Evolutionary conservation across 2,797 vertebrate genomes (phyloP), one percentile per base, ranked within the genome.

Genomic region (Amphiprion clarkii): DNA sequence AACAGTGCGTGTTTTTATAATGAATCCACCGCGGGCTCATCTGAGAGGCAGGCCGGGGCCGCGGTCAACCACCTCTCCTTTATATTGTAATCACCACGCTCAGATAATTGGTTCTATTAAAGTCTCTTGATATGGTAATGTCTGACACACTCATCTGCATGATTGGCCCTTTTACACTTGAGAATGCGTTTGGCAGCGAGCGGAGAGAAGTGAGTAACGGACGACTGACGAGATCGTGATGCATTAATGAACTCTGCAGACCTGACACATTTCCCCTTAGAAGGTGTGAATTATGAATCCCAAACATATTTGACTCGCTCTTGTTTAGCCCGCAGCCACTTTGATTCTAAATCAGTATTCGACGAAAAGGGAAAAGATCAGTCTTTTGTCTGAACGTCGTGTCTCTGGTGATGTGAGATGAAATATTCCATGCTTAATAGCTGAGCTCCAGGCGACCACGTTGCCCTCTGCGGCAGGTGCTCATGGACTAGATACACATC

Each of bases 121-220:
- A 76, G 65, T 77, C 83, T 87, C 88, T 91, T 92, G 84, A 92
- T 91, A 93, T 94, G 91, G 74, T 90, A 90, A 94, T 92, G 83
- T 63, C 1, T 74, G 83, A 80, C 82, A 87, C 9, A 19, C 79
- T 92, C 74, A 87, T 91, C 89, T 90, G 83, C 87, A 84, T 82
- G 87, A 91, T 91, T 91, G 48, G 82, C 80, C 72, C 71, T 71
- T 78, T 85, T 82, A 86, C 67, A 70, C 31, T 46, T 3, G 68
- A 62, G 72, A 13, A 73, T 76, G 27, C 23, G 61, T 49, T 46
- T 31, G 75, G 67, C 40, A 63, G 60, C 67, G 48, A 48, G 31
- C 10, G 31, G 21, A 29, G 16, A 63, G 64, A 55, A 66, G 58
- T 54, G 61, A 63, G 64, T 54, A n/a, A 57, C 42, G 8, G 39